Evolutionary conservation across 2,797 vertebrate species (phyloP), one percentile per base, ranked within the genome.

Genomic region (Microctenopoma lineatum): DNA sequence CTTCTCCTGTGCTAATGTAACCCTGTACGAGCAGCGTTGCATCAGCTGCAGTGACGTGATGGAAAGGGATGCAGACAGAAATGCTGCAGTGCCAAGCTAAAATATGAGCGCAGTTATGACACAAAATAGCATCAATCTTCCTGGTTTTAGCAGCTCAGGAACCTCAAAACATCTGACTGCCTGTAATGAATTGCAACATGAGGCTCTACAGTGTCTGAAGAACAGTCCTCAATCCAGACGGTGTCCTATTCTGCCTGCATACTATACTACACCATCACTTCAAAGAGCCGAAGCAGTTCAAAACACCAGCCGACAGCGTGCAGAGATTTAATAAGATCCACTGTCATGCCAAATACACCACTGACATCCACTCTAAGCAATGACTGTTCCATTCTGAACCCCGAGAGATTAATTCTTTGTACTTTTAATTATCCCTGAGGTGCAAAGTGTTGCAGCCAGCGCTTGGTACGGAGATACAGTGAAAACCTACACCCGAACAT

Each of bases 381-480:
- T 13, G 26, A 18, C 50, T n/a, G 21, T 46, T 46, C 51, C 16
- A 0, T 36, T 32, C 57, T 66, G 32, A 60, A 58, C 18, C 55
- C 38, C 46, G 0, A 10, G 44, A 59, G 56, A 47, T 62, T 61
- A 25, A 54, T 27, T 53, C 64, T 63, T 50, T 56, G 34, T 21
- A 57, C 64, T 69, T 70, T 75, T 79, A 77, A 81, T 91, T 73
- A 75, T 66, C 75, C 39, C 7, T 1, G 62, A 70, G 64, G 59
- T 57, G 72, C 62, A 64, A 77, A 66, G 38, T 12, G 4, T 18
- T 16, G 59, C 48, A 53, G 77, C 66, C 44, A 7, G 36, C 47
- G 4, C 50, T 18, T 0, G 4, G 44, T 64, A 3, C 76, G 67
- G 39, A 56, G 47, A 73, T 52, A 29, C 42, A 7, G 34, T 3